Evolutionary conservation across 2,797 vertebrate genomes (phyloP).

Genomic region (Cirrhinus molitorella): DNA sequence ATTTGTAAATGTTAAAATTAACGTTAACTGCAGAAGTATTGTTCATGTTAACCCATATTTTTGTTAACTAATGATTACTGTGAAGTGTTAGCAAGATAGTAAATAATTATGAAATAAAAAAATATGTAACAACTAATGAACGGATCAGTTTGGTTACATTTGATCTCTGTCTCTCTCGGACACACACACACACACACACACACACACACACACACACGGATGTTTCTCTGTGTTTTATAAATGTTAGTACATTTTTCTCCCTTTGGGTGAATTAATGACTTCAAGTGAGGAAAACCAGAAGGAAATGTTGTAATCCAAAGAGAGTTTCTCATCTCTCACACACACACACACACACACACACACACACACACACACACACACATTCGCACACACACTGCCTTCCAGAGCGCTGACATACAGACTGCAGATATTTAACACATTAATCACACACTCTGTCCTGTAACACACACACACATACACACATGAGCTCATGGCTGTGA

Average conservation of each 20-base stretch:
- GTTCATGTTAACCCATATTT: not conserved
- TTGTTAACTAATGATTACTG: not conserved
- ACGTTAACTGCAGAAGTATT: not conserved
- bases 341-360: slow-evolving; percentile 52
- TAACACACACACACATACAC: slow-evolving; percentile 30
- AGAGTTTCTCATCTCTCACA: slow-evolving; percentile 63
- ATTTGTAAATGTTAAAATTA: not conserved
- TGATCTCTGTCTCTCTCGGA: not conserved
- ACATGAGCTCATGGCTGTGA: slow-evolving; percentile 71
- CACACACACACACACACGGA: not conserved
- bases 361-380: slow-evolving; percentile 9
- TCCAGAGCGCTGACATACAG: slow-evolving; percentile 12
- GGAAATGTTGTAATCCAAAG: slow-evolving; percentile 70
- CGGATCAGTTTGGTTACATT: not conserved
- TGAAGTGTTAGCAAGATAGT: too few relatives aligned
- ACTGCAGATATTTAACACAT: slow-evolving; percentile 31
- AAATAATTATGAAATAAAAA: too few relatives aligned
- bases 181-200: not conserved
- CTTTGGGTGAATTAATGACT: slow-evolving; percentile 41
- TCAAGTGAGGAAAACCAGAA: slow-evolving; percentile 68
- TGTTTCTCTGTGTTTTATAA: slow-evolving; percentile 30
- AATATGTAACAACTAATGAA: not conserved
- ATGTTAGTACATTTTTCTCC: slow-evolving; percentile 38
- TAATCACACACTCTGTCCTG: slow-evolving; percentile 17
- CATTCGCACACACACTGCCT: slow-evolving; percentile 15